A percentile compares a stretch with the other conserved stretches of the same genome.
phyloP scores from a whole-genome alignment of 2,888 invertebrate species.

The Ecliptopera silaceata region DNA sequence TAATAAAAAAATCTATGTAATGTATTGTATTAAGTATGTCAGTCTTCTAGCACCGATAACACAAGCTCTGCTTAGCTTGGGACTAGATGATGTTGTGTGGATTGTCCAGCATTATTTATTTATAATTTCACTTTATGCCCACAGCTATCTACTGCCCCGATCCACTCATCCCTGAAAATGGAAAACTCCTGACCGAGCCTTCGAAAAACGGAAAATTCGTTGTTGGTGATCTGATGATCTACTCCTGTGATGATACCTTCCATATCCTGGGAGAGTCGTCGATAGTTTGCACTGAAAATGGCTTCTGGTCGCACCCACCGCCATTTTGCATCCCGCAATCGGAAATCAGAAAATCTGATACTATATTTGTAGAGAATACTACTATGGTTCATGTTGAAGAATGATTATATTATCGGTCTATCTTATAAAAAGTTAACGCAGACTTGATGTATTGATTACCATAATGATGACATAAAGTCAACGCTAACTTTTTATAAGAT shows the following conservation, averaged over 20 bases:
- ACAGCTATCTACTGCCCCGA: conserved; percentile 92
- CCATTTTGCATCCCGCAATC: conserved; percentile 87
- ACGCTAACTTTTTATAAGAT: too few species aligned
- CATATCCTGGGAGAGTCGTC: conserved; percentile 87
- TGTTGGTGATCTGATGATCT: conserved; percentile 91
- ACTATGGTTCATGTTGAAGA: conserved; percentile 68
- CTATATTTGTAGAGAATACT: conserved; percentile 70
- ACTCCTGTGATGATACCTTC: conserved; percentile 76
- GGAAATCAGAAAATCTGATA: conserved; percentile 61
- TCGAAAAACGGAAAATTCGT: conserved; percentile 84
- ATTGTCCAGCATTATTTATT: too few species aligned
- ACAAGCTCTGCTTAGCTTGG: too few species aligned
- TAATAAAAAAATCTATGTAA: too few species aligned
- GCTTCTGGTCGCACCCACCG: conserved; percentile 93
- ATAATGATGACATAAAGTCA: too few species aligned
- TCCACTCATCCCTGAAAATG: conserved; percentile 88
- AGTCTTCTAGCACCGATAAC: too few species aligned
- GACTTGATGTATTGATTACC: too few species aligned
- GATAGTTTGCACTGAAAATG: conserved; percentile 93
- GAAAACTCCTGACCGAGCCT: conserved; percentile 74
- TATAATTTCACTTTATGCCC: neutral
- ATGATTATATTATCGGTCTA: conserved; percentile 22
- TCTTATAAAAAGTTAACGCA: too few species aligned
- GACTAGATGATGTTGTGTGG: too few species aligned
- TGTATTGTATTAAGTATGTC: too few species aligned